A percentile compares a stretch with the other conserved stretches of the same genome.
These are phyloP conservation scores for Bactericera cockerelli DNA, from an alignment of 1,140 invertebrate genomes.

Conservation along the genomic window DNA sequence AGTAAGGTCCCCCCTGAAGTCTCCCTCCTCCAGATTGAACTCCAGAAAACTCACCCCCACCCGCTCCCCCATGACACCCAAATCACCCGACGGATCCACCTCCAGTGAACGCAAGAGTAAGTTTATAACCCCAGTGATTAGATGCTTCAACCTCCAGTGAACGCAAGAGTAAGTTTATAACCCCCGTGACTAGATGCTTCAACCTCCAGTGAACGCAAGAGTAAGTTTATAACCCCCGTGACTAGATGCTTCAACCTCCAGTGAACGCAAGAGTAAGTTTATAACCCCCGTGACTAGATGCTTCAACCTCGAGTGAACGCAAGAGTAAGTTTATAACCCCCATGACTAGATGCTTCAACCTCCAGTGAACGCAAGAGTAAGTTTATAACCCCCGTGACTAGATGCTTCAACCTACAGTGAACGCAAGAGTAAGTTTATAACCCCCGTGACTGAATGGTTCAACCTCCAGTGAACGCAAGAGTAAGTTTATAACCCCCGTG, in stretches of 20 bases:
- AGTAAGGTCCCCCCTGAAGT: neutral
- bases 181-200: neutral
- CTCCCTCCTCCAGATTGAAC: neutral
- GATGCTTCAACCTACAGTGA: too few species aligned
- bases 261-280: neutral
- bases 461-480: too few species aligned
- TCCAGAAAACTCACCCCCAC: neutral
- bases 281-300: too few species aligned
- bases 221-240: neutral
- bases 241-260: neutral
- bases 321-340: too few species aligned
- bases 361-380: too few species aligned
- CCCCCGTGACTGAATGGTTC: too few species aligned
- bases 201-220: neutral
- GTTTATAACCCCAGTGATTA: neutral
- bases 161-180: neutral
- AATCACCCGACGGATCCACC: conserved; percentile 4
- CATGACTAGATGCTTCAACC: too few species aligned
- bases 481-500: too few species aligned
- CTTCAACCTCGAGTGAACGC: too few species aligned
- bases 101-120: neutral
- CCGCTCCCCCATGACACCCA: neutral
- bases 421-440: too few species aligned
- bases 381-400: too few species aligned
- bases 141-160: neutral